Base-by-base conservation (phyloP, 2,797 vertebrate species). In the Varecia variegata region DNA sequence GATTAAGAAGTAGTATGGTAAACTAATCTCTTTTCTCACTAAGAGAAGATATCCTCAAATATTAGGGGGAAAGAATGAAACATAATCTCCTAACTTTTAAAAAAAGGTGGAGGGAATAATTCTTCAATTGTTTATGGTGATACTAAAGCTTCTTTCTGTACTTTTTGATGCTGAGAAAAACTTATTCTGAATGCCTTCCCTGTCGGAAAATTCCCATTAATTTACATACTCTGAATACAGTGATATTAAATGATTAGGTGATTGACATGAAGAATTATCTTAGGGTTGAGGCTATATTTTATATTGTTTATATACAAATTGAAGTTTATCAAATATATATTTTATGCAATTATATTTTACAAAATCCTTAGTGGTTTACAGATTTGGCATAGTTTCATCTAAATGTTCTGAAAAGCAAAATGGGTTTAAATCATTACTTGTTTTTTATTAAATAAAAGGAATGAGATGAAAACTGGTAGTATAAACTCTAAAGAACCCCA, bases 391-490 rank as follows among this genome's bases (percentile, higher is more conserved):
- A 3, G 5, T 90, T 90, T 35, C 70, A n/a, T 68, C 10, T 84
- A 76, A 77, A 71, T 62, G 2, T 86, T 76, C 71, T 68, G 47
- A n/a, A 93, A 82, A 93, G 52, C 60, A 85, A 88, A 92, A 85
- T 83, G 11, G 7, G 25, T 84, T 96, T 93, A 80, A 92, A 73
- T 90, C 32, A 93, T 92, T 74, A 18, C n/a, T 96, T 90, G 11
- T 13, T 80, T 38, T 91, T 89, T 80, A 43, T 83, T 67, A 5
- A 74, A 70, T n/a, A 65, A 68, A 30, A 62, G 45, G 12, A 65
- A 20, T 77, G 84, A 35, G 56, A 58, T 83, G 43, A 73, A 95
- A 60, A 27, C 18, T 45, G 38, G 67, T 80, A 43, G 12, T 27
- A n/a, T 86, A 94, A 74, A 83, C 14, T 58, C 17, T 32, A 50